Evolutionary conservation across 2,113 vertebrate species (phyloP), one percentile per base, ranked within the genome.

Genomic region (Zosterops pallidus): DNA sequence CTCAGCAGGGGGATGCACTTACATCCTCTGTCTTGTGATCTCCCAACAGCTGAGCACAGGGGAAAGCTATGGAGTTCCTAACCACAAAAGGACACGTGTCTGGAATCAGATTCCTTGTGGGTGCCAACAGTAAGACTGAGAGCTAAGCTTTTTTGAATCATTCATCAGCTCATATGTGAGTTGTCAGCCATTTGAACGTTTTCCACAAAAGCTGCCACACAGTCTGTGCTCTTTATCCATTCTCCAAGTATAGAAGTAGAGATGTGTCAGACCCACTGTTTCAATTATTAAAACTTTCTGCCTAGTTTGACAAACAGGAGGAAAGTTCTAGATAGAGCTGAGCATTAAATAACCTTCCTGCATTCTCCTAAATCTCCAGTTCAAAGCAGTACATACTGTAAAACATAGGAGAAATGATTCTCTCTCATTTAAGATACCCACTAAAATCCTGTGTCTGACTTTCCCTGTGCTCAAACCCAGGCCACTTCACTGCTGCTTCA

Each of bases 81-180:
- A 60, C 44, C 59, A 79, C 84, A 72, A 76, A 77, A 78, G 42
- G 22, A 83, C 39, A 62, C 18, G 17, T 23, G 20, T 83, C 60
- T 78, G 57, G 74, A 95, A 91, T 84, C 70, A 89, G 50, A 76
- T 60, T 76, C 23, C 57, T 89, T 65, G 42, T 77, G 82, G 70
- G 53, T 91, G 79, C 87, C 55, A 77, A 57, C 1, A 2, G 42
- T 39, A 74, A 86, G 69, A 83, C 5, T 11, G 25, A 92, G 86
- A 92, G 59, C 64, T 95, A 82, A 77, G 70, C 59, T 90, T 82
- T 84, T 85, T 97, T 96, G 91, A 96, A 70, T 94, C 85, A 95
- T 89, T 92, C 94, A 83, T 94, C 93, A 96, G 86, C 84, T 97
- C 86, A 68, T 59, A 92, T 90, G 56, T 5, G 28, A 95, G 80